Evolutionary conservation across 2,113 vertebrate species (phyloP).

Genomic region (Amblyornis subalaris): DNA sequence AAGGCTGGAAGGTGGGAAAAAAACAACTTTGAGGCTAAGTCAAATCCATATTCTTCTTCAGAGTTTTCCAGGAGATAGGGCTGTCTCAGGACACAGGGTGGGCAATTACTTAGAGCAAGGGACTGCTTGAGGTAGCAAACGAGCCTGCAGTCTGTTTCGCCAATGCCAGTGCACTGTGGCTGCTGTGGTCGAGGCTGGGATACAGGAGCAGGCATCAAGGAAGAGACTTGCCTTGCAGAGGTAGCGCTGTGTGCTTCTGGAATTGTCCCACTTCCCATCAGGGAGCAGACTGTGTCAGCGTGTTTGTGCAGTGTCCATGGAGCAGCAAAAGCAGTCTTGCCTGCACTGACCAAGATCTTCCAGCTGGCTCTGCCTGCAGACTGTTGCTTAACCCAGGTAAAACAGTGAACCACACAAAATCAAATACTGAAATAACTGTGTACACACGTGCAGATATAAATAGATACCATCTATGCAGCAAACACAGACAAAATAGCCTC

Average conservation of each 20-base stretch:
- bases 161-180: accelerated
- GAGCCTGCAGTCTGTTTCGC: neutral
- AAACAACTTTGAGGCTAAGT: neutral
- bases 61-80: neutral
- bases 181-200: neutral
- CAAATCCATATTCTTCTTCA: neutral
- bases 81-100: neutral
- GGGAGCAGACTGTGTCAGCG: accelerated
- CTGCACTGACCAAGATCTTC: neutral
- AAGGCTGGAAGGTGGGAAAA: neutral
- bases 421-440: neutral
- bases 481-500: neutral
- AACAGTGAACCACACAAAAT: neutral
- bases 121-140: neutral
- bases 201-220: neutral
- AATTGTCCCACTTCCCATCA: neutral
- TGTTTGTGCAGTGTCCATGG: accelerated
- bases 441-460: neutral
- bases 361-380: neutral
- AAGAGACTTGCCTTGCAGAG: neutral
- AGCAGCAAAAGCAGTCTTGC: neutral
- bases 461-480: neutral
- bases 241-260: neutral
- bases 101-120: neutral
- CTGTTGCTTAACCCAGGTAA: neutral